phyloP scores from a whole-genome alignment of 53 echinoderm and acorn worm genomes.

The Astropecten irregularis region DNA sequence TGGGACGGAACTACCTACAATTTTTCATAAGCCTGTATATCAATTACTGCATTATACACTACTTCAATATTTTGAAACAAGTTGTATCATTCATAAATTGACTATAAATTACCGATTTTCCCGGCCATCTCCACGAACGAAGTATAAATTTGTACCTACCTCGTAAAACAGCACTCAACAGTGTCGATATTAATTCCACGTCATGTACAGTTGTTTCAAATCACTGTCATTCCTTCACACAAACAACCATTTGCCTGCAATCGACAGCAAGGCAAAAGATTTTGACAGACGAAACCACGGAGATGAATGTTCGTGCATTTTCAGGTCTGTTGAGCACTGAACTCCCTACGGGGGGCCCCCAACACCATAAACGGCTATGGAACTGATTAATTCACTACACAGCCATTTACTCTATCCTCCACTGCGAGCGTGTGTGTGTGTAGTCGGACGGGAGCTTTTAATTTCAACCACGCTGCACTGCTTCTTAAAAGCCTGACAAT shows the following conservation, averaged over 20 bases:
- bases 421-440: too few species aligned
- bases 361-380: background rate
- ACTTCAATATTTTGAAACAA: too few species aligned
- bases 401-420: background rate
- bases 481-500: background rate
- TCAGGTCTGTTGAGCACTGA: constrained; percentile 2
- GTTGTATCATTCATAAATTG: too few species aligned
- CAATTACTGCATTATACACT: too few species aligned
- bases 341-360: background rate
- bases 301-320: background rate
- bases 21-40: too few species aligned
- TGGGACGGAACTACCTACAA: too few species aligned
- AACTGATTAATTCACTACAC: constrained; percentile 12
- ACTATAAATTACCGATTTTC: too few species aligned
- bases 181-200: too few species aligned
- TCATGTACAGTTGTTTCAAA: background rate
- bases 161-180: too few species aligned
- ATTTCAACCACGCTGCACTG: background rate
- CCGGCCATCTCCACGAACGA: too few species aligned
- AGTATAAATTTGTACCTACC: too few species aligned
- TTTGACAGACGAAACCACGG: background rate
- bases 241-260: background rate
- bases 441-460: background rate
- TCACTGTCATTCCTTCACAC: background rate
- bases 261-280: background rate